Evolutionary conservation across 2,888 invertebrate genomes (phyloP), one percentile per base, ranked within the genome.

Genomic region (Stegophylla sp.): DNA sequence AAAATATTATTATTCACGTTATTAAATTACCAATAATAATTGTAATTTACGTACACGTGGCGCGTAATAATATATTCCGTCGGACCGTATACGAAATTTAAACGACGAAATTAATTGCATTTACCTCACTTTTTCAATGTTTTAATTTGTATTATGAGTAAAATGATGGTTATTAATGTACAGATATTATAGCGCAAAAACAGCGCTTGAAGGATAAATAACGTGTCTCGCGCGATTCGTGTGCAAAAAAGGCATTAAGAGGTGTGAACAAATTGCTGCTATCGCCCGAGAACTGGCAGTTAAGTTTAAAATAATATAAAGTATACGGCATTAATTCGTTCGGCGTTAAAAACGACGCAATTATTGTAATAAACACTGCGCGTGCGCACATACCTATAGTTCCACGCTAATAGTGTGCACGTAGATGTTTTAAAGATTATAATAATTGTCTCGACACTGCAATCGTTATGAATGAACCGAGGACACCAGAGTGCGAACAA

Each of bases 391-490:
- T 64, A 1, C 20, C 9, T 59, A 20, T 10, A 59, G n/a, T n/a
- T 26, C n/a, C 12, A n/a, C n/a, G n/a, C n/a, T 34, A 26, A 15
- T 17, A 15, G n/a, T n/a, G n/a, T n/a, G 10, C n/a, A 63, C 5
- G 41, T 41, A 20, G 20, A n/a, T 69, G 15, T 28, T 15, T 12
- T 20, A 71, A 53, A 15, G 53, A 71, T 71, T 71, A n/a, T n/a
- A n/a, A n/a, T n/a, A 15, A 71, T 56, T 9, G 9, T 10, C n/a
- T n/a, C 26, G 3, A 53, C 34, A 9, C 34, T 53, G 20, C 41
- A 71, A 53, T 41, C 17, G 34, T 71, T 51, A 26, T 69, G 13
- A 51, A 43, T 48, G 43, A 1, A 53, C 5, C 23, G 26, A 45
- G 15, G 17, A 67, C 45, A 26, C 26, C 13, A n/a, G 61, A 34